Conservation (phyloP, 2,113 vertebrate genomes). For the Rhadina sibilatrix region DNA sequence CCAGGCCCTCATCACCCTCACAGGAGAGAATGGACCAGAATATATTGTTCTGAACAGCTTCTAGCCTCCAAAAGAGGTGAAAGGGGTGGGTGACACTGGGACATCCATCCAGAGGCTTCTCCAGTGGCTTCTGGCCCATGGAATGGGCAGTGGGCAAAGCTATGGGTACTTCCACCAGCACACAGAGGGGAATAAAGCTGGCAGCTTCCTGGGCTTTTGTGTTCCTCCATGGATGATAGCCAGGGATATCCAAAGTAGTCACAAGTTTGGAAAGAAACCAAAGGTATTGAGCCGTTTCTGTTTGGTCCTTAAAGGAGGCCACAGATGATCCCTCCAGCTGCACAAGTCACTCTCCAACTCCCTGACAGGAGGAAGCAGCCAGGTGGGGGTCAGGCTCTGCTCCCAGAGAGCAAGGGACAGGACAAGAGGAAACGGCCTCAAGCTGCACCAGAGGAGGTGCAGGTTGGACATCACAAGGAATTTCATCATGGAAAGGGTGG, state of each 20-base stretch:
- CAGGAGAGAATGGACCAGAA: not conserved
- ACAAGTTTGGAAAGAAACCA: not conserved
- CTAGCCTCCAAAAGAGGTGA: not conserved
- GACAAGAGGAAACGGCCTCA: not conserved
- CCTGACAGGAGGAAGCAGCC: not conserved
- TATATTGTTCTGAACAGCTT: not conserved
- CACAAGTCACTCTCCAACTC: not conserved
- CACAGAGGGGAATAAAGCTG: not conserved
- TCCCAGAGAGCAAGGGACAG: not conserved
- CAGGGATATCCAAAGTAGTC: not conserved
- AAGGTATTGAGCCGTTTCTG: fast-evolving
- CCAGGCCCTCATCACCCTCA: not conserved
- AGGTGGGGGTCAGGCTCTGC: not conserved
- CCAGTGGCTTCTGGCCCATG: not conserved
- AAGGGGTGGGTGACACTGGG: not conserved
- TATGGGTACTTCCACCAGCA: not conserved
- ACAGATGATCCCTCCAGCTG: not conserved
- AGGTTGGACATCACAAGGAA: not conserved
- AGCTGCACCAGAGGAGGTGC: not conserved
- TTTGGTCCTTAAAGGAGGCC: not conserved
- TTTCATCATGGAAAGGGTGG: not conserved
- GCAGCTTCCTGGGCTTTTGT: not conserved
- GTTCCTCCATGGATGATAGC: not conserved
- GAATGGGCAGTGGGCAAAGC: not conserved
- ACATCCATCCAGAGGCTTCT: not conserved